These are phyloP conservation scores for Chroicocephalus ridibundus DNA, from an alignment of 2,113 vertebrate species.

Conservation along the genomic window DNA sequence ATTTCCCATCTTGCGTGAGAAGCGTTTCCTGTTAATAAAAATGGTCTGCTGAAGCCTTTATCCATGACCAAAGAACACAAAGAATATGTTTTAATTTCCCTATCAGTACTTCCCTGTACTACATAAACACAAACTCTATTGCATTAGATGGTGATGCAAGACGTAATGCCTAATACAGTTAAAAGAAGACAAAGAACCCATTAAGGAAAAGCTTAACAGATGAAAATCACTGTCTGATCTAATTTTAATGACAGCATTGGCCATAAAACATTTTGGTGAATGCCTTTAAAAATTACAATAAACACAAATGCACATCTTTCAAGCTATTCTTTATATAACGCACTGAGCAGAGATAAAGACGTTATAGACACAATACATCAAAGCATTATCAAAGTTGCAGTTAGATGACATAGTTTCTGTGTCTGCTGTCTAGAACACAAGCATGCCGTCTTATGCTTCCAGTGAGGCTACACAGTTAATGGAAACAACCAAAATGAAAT, in stretches of 20 bases:
- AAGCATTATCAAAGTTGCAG: background rate
- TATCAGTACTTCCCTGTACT: background rate
- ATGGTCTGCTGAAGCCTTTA: background rate
- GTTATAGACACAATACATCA: conserved; percentile 14
- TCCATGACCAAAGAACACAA: background rate
- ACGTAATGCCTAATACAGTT: conserved; percentile 28
- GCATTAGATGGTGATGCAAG: conserved; percentile 28
- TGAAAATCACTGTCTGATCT: conserved; percentile 50
- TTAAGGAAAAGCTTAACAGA: conserved; percentile 51
- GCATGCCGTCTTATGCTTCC: background rate
- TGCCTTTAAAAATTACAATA: background rate
- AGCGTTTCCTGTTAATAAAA: background rate
- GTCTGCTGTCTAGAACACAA: background rate
- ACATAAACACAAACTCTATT: background rate
- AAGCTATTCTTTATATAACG: background rate
- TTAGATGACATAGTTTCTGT: background rate
- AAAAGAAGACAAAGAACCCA: conserved; percentile 27
- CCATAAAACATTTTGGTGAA: conserved; percentile 4
- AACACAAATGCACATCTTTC: background rate
- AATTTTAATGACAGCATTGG: background rate
- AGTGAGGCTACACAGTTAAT: background rate
- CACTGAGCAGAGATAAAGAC: background rate
- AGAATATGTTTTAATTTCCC: background rate
- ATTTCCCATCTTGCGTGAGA: background rate
- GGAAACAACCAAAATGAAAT: background rate